Percentiles rank a stretch among this genome's conserved stretches.
phyloP scores from a whole-genome alignment of 1,140 invertebrate species.

The Diploscapter pachys region DNA sequence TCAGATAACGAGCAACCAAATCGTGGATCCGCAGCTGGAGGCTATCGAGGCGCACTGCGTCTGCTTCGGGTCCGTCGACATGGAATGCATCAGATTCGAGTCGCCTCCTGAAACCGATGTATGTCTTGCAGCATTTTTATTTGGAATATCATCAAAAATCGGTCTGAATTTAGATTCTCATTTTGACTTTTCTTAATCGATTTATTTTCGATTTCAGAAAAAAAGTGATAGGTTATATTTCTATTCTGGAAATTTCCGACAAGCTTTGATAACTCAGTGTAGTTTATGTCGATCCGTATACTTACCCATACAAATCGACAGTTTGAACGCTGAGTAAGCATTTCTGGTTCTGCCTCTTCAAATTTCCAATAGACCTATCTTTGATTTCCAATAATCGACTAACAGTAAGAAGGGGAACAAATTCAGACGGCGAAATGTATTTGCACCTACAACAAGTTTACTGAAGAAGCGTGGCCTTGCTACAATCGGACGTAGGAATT shows the following conservation, averaged over 20 bases:
- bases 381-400: no score
- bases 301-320: no score
- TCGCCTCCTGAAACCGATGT: slow-evolving; percentile 28
- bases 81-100: slow-evolving; percentile 37
- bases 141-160: not conserved
- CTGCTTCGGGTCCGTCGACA: slow-evolving; percentile 30
- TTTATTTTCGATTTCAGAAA: not conserved
- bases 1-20: no score
- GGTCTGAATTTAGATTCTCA: not conserved
- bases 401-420: not conserved
- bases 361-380: no score
- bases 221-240: not conserved
- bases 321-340: no score
- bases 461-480: slow-evolving; percentile 31
- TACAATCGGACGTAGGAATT: slow-evolving; percentile 26
- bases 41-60: slow-evolving; percentile 34
- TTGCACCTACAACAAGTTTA: slow-evolving; percentile 28
- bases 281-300: no score
- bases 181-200: not conserved
- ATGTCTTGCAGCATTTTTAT: not conserved
- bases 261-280: no score
- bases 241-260: no score
- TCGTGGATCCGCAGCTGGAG: slow-evolving; percentile 2
- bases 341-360: no score
- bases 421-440: slow-evolving; percentile 33